Percentiles rank a stretch among this genome's conserved stretches.
phyloP scores from a whole-genome alignment of 2,797 vertebrate species.

The Semotilus atromaculatus region DNA sequence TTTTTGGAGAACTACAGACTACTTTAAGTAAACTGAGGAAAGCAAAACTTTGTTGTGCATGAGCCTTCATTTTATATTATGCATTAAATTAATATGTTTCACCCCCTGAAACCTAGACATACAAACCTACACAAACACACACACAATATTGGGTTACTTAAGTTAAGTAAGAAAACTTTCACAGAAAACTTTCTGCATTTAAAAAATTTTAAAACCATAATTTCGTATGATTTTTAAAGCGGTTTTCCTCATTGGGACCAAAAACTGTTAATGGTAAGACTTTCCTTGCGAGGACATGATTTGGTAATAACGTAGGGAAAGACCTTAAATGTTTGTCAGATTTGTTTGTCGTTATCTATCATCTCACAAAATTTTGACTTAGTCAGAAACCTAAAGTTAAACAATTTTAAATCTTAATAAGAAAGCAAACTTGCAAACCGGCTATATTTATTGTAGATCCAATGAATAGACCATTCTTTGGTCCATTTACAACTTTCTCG shows the following conservation, averaged over 20 bases:
- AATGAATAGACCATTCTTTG: neutral
- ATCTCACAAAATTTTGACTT: no score
- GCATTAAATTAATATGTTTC: no score
- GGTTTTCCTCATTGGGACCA: neutral
- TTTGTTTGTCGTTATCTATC: neutral
- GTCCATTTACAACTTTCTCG: neutral
- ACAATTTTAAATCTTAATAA: neutral
- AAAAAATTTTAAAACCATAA: neutral
- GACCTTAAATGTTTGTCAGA: neutral
- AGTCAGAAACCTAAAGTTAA: neutral
- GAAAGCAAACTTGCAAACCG: neutral
- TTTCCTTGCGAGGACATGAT: neutral
- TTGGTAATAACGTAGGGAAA: neutral
- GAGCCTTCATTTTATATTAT: no score
- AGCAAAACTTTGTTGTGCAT: neutral
- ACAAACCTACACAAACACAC: no score
- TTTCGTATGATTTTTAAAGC: neutral
- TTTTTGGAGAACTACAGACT: neutral
- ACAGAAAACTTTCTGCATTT: no score
- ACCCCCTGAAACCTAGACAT: no score
- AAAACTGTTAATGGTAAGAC: neutral
- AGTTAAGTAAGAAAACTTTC: no score
- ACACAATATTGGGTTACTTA: no score
- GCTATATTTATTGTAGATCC: neutral
- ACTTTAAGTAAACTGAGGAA: neutral